These are phyloP conservation scores for Bubalus kerabau DNA, from an alignment of 2,113 vertebrate genomes.

Conservation along the genomic window DNA sequence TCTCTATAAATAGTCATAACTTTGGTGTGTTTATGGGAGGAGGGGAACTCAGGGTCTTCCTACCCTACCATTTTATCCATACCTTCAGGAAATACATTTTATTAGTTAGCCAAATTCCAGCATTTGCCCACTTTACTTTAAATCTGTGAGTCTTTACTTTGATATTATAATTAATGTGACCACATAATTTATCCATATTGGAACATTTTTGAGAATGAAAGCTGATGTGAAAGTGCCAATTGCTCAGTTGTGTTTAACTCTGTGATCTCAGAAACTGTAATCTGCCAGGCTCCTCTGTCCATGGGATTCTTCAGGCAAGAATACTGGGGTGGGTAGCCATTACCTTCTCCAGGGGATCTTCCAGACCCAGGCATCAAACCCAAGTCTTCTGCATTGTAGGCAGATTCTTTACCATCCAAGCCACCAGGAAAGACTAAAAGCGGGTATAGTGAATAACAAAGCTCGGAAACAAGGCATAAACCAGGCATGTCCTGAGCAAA, in stretches of 20 bases:
- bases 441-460: background rate
- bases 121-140: background rate
- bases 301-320: background rate
- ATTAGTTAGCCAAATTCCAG: background rate
- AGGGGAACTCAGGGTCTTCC: background rate
- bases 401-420: background rate
- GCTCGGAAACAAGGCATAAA: background rate
- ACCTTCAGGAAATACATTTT: background rate
- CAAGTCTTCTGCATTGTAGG: background rate
- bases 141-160: background rate
- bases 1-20: no score
- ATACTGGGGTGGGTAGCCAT: background rate
- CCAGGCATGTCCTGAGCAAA: background rate
- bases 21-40: background rate
- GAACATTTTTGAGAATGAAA: background rate
- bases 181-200: background rate
- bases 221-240: accelerated
- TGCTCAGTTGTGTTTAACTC: background rate
- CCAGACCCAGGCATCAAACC: background rate
- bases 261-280: accelerated
- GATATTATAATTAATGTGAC: background rate
- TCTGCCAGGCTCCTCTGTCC: background rate
- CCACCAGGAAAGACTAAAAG: background rate
- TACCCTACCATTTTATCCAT: background rate
- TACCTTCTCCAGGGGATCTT: background rate